These are phyloP conservation scores for Epinephelus awoara DNA, from an alignment of 2,797 vertebrate species.

Conservation along the genomic window DNA sequence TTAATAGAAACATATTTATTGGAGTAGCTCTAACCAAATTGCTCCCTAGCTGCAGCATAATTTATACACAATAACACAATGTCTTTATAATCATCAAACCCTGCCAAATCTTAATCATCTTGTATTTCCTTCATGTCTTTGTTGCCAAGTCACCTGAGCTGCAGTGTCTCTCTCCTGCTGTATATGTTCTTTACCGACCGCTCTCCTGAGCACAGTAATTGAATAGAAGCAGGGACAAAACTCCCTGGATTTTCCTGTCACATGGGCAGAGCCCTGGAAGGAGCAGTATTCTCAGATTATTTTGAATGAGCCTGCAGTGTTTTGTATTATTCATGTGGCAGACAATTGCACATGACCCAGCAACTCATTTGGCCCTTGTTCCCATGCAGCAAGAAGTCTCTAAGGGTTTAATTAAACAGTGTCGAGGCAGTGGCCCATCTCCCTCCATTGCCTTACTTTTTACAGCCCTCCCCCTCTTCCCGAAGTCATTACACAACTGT, in stretches of 20 bases:
- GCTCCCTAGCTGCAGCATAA: background rate
- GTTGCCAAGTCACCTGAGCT: slow-evolving; percentile 23
- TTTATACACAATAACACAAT: background rate
- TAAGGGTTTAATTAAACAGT: slow-evolving; percentile 85
- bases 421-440: slow-evolving; percentile 74
- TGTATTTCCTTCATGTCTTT: background rate
- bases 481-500: slow-evolving; percentile 64
- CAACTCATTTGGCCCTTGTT: slow-evolving; percentile 81
- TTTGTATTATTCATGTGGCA: slow-evolving; percentile 85
- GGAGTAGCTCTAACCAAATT: background rate
- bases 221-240: slow-evolving; percentile 46
- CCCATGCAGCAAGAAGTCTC: slow-evolving; percentile 79
- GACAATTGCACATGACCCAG: slow-evolving; percentile 80
- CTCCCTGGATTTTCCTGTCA: slow-evolving; percentile 66
- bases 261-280: slow-evolving; percentile 57
- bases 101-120: background rate
- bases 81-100: background rate
- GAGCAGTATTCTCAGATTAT: slow-evolving; percentile 71
- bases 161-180: slow-evolving; percentile 5
- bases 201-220: slow-evolving; percentile 35
- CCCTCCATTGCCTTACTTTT: slow-evolving; percentile 70
- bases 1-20: background rate
- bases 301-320: slow-evolving; percentile 78
- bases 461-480: slow-evolving; percentile 49
- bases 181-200: slow-evolving; percentile 11